phyloP scores from a whole-genome alignment of 2,113 vertebrate species.

The Rynchops niger region DNA sequence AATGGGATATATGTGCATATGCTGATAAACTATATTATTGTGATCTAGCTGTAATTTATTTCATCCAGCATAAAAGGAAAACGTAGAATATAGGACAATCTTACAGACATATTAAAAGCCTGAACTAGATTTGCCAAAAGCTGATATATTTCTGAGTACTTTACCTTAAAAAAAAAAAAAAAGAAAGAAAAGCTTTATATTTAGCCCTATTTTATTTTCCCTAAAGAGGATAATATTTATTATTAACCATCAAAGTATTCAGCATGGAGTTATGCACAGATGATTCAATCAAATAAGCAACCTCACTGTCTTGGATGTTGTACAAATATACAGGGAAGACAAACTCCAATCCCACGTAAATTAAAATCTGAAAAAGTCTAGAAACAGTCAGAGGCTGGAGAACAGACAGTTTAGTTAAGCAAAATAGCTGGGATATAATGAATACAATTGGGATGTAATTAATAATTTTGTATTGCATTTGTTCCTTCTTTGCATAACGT shows the following conservation, averaged over 20 bases:
- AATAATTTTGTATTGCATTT: neutral
- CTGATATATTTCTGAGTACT: neutral
- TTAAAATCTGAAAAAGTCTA: neutral
- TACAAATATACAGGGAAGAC: neutral
- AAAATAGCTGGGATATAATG: neutral
- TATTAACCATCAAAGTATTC: neutral
- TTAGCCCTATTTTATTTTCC: neutral
- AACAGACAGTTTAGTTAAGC: neutral
- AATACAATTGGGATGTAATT: neutral
- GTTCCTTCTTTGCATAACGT: neutral
- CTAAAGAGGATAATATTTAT: neutral
- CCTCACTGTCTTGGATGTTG: neutral
- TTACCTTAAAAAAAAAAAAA: neutral
- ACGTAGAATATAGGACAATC: neutral
- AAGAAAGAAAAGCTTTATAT: neutral
- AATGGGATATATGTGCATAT: neutral
- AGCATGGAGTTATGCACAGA: neutral
- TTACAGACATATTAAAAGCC: neutral
- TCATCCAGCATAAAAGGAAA: neutral
- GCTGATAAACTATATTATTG: conserved; percentile 1
- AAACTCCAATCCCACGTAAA: neutral
- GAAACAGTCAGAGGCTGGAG: neutral
- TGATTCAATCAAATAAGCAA: neutral
- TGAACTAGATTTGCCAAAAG: neutral
- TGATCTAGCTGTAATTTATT: neutral